These are phyloP conservation scores for Megastigmus dorsalis DNA, from an alignment of 2,888 invertebrate species.

Conservation along the genomic window DNA sequence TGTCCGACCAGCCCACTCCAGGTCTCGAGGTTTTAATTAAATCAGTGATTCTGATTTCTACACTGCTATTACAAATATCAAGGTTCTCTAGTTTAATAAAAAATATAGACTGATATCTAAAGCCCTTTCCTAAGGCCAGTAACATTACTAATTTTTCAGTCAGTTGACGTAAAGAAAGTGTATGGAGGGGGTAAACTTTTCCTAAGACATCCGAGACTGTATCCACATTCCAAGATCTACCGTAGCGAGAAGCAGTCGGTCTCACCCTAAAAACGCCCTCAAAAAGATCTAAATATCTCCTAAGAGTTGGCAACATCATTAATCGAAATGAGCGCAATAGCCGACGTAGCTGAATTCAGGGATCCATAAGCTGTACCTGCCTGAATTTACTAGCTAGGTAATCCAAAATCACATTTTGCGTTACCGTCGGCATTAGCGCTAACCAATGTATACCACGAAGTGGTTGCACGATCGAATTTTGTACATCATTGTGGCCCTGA, in stretches of 20 bases:
- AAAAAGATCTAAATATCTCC: slow-evolving; percentile 40
- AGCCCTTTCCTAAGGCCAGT: slow-evolving; percentile 27
- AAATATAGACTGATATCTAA: slow-evolving; percentile 27
- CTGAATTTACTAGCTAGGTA: slow-evolving; percentile 44
- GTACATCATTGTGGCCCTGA: no score
- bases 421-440: no score
- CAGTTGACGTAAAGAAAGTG: neutral
- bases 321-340: slow-evolving; percentile 42
- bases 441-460: no score
- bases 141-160: slow-evolving; percentile 41
- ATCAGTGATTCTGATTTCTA: slow-evolving; percentile 38
- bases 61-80: neutral
- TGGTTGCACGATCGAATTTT: no score
- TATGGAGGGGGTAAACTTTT: neutral
- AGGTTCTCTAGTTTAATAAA: slow-evolving; percentile 34
- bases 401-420: slow-evolving; percentile 28
- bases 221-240: slow-evolving; percentile 46
- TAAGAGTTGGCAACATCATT: slow-evolving; percentile 36
- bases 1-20: slow-evolving; percentile 16
- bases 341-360: slow-evolving; percentile 50
- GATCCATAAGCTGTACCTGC: slow-evolving; percentile 50
- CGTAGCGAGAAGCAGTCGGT: slow-evolving; percentile 48
- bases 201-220: slow-evolving; percentile 34
- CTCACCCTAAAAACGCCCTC: slow-evolving; percentile 46
- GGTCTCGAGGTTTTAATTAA: slow-evolving; percentile 45